Evolutionary conservation across 2,113 vertebrate species (phyloP).

Genomic region (Acrocephalus arundinaceus): DNA sequence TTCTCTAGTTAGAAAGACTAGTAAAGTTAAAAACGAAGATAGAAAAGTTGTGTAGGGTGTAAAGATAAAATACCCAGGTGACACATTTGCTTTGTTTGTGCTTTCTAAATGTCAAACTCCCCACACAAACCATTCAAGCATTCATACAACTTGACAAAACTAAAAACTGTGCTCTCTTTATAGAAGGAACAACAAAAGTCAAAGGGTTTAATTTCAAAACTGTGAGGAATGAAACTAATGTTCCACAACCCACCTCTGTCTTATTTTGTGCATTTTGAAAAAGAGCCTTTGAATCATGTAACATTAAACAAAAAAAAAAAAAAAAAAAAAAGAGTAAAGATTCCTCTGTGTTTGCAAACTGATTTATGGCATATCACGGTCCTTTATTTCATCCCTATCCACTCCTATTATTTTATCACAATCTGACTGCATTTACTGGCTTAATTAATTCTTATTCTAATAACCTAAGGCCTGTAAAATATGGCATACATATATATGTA

Average conservation of each 20-base stretch:
- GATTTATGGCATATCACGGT: not conserved
- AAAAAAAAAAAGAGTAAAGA: not conserved
- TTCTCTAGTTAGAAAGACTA: not conserved
- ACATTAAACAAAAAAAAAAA: not conserved
- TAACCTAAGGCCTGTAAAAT: not conserved
- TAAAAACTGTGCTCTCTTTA: slow-evolving; percentile 68
- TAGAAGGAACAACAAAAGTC: slow-evolving; percentile 48
- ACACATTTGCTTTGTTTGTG: slow-evolving; percentile 32
- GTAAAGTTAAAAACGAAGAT: not conserved
- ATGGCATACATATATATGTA: not conserved
- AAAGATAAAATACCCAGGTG: slow-evolving; percentile 53
- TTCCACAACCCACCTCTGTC: slow-evolving; percentile 59
- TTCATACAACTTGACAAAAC: slow-evolving; percentile 20
- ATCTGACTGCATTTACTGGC: not conserved
- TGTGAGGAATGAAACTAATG: slow-evolving; percentile 62
- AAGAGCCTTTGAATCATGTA: slow-evolving; percentile 25
- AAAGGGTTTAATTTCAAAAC: slow-evolving; percentile 63
- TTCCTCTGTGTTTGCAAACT: not conserved
- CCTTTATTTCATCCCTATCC: not conserved
- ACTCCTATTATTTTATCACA: not conserved
- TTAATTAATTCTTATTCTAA: not conserved
- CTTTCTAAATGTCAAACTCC: slow-evolving; percentile 63
- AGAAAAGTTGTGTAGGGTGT: not conserved
- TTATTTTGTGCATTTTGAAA: slow-evolving; percentile 12
- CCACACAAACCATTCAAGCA: slow-evolving; percentile 23